These are phyloP conservation scores for Rhorus exstirpatorius DNA, from an alignment of 2,888 invertebrate species.

Conservation along the genomic window DNA sequence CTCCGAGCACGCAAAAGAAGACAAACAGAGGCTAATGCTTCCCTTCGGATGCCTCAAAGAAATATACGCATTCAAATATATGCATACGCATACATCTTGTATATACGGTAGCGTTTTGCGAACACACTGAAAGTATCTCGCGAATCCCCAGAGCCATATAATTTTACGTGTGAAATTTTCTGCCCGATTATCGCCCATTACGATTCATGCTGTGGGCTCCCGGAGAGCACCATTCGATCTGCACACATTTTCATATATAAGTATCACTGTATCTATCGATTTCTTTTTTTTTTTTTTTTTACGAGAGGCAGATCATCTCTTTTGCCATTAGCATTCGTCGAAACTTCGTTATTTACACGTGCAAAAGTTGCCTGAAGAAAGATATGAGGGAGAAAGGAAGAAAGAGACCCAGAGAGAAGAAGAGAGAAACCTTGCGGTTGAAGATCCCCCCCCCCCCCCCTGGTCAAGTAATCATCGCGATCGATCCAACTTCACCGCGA, in stretches of 20 bases:
- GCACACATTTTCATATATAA: neutral
- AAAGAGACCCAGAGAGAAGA: constrained; percentile 20
- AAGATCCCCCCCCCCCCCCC: constrained; percentile 36
- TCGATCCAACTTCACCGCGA: constrained; percentile 67
- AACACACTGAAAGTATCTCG: constrained; percentile 32
- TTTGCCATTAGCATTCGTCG: constrained; percentile 76
- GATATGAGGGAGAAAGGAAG: constrained; percentile 62
- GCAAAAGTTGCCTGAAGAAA: constrained; percentile 68
- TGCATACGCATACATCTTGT: too few relatives aligned
- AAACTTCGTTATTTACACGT: constrained; percentile 82
- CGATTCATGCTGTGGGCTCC: constrained; percentile 71
- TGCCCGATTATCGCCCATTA: constrained; percentile 75
- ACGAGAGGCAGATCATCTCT: constrained; percentile 46
- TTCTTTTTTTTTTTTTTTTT: constrained; percentile 3
- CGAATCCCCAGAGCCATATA: constrained; percentile 39
- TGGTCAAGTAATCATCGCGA: constrained; percentile 69
- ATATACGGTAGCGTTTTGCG: constrained; percentile 44
- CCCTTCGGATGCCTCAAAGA: constrained; percentile 22
- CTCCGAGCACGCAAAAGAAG: neutral
- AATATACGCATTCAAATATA: constrained; percentile 11
- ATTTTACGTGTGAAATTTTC: constrained; percentile 74
- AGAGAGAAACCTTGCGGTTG: constrained; percentile 78
- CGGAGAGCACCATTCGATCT: constrained; percentile 69
- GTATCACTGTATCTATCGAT: constrained; percentile 7
- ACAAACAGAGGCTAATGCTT: constrained; percentile 16